Evolutionary conservation across 2,113 vertebrate genomes (phyloP), one percentile per base, ranked within the genome.

Genomic region (Microcebus griseorufus): DNA sequence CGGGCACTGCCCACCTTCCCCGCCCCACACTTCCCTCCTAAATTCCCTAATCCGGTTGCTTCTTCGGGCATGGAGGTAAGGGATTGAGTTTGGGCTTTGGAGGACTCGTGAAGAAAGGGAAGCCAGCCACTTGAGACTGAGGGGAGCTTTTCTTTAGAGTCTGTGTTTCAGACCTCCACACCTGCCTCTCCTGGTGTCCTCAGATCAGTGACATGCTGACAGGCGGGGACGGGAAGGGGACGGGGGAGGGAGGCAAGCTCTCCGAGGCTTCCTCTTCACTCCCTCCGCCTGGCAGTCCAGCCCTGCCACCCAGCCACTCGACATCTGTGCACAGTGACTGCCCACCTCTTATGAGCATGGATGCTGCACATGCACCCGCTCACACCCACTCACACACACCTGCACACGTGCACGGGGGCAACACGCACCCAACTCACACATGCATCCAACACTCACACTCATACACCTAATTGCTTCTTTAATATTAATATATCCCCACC

Each of bases 361-460:
- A 69, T 3, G 29, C 27, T 37, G 48, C 32, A 25, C 3, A 1
- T 0, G 0, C n/a, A 55, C 8, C 11, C 48, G 6, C 18, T 2
- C 45, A 27, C 39, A 27, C 32, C 29, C 60, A n/a, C 18, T 48
- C n/a, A 27, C 12, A 16, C 37, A 45, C 14, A 67, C 48, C 37
- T 45, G 48, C 11, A 22, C 60, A 22, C 12, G 2, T 6, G 6
- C 87, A 48, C 67, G 65, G 3, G 27, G 34, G 18, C 37, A 48
- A n/a, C 37, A 75, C 11, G 48, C 12, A 1, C 16, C 17, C 45
- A 14, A 1, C 51, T 22, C 85, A 32, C 80, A n/a, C 42, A 58
- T 58, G 53, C 53, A 78, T 14, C 2, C 48, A 22, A 55, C 1
- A n/a, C 51, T 48, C 53, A 75, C 13, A 48, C 14, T 12, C 48